Evolutionary conservation across 2,888 invertebrate species (phyloP), one percentile per base, ranked within the genome.

Genomic region (Drosophila neoperkinsi): DNA sequence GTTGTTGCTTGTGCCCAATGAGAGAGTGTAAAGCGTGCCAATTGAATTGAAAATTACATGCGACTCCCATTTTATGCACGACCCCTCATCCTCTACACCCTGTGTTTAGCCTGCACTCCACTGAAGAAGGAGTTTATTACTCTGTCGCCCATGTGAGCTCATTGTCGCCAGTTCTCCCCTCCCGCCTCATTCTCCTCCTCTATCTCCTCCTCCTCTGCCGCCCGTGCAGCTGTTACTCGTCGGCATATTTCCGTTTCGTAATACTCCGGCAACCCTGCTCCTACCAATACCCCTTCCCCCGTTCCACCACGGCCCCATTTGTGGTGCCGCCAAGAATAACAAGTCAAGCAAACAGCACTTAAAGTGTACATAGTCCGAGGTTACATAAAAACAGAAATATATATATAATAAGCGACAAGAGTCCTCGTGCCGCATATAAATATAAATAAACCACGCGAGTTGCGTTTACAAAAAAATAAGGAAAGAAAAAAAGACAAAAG

Each of bases 11-110:
- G 59, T 61, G 55, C 41, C 65, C 63, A 38, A 66, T 73, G 46
- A 43, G 51, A 46, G 53, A 71, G 64, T 68, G 46, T 25, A 25
- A 69, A 83, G 84, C 86, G 88, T 88, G 88, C 83, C 90, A 90
- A 90, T 85, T 90, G 88, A 90, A 83, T 88, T 78, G 90, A 88
- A 82, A 90, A 79, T 85, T 85, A 85, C 90, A 84, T 84, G 81
- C 87, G 84, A 87, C 84, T 84, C 82, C 88, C 64, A 61, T 73
- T 73, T 74, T 62, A 28, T 36, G 38, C 38, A 10, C 52, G 11
- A 6, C 59, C 41, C 33, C 28, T 60, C 61, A 71, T 59, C 41
- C 33, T 31, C 61, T 53, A 16, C 5, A 5, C 16, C 11, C 52
- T 33, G 21, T 34, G 21, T 21, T 46, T 46, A 25, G 25, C 31